Percentiles rank a stretch among this genome's conserved stretches.
Evolutionary conservation across 2,113 vertebrate species (phyloP).

Genomic region (Vidua macroura): DNA sequence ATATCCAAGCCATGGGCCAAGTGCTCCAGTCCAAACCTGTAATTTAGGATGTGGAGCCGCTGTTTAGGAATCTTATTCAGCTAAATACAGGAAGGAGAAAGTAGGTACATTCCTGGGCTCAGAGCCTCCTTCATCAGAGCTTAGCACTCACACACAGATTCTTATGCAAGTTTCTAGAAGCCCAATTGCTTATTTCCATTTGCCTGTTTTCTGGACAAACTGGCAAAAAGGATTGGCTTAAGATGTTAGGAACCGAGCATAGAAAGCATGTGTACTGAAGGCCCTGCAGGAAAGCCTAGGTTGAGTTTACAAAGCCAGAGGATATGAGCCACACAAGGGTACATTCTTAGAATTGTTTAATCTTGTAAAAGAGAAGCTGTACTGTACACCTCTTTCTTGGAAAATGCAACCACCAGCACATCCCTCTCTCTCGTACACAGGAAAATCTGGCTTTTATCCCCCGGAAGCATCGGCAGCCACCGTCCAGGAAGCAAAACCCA

Average conservation of each 20-base stretch:
- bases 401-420: slow-evolving; percentile 53
- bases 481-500: slow-evolving; percentile 18
- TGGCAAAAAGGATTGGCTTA: not conserved
- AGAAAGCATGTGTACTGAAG: slow-evolving; percentile 25
- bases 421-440: not conserved
- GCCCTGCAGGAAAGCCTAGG: slow-evolving; percentile 18
- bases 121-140: slow-evolving; percentile 2
- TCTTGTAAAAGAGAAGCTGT: slow-evolving; percentile 53
- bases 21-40: slow-evolving; percentile 20
- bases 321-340: slow-evolving; percentile 41
- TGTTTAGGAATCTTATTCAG: slow-evolving; percentile 64
- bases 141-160: slow-evolving; percentile 13
- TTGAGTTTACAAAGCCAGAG: slow-evolving; percentile 39
- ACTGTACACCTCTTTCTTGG: slow-evolving; percentile 61
- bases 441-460: slow-evolving; percentile 23
- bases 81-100: slow-evolving; percentile 63
- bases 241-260: not conserved
- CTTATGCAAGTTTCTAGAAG: slow-evolving; percentile 44
- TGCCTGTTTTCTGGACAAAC: slow-evolving; percentile 20
- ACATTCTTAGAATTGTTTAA: slow-evolving; percentile 67
- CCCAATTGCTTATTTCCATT: slow-evolving; percentile 23
- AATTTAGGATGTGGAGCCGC: slow-evolving; percentile 44
- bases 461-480: slow-evolving; percentile 35
- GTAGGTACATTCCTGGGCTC: slow-evolving; percentile 53
- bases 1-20: slow-evolving; percentile 20